A percentile compares a stretch with the other conserved stretches of the same genome.
Conservation (phyloP, 2,797 vertebrate genomes). For the Enteromius paludinosus region DNA sequence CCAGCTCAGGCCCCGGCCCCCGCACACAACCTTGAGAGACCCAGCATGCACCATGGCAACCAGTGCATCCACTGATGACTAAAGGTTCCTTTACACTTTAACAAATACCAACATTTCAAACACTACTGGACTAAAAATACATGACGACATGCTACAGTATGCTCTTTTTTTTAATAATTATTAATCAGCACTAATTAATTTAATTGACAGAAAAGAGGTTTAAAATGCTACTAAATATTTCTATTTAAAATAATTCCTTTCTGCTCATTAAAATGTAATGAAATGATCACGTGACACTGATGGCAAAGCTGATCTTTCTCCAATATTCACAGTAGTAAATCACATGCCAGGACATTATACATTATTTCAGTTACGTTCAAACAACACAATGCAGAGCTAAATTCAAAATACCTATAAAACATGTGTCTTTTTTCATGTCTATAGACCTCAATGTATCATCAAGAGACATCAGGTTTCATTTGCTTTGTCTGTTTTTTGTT, state of each 20-base stretch:
- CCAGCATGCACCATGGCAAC: background rate
- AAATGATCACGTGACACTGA: background rate
- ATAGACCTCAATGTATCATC: too few species aligned
- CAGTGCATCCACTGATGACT: background rate
- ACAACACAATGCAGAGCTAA: background rate
- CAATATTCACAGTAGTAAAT: background rate
- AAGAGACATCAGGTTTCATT: too few species aligned
- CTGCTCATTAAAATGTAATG: background rate
- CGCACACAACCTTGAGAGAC: background rate
- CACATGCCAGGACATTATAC: too few species aligned
- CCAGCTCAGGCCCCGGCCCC: too few species aligned
- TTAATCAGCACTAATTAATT: background rate
- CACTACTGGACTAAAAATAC: background rate
- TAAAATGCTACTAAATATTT: background rate
- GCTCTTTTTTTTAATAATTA: background rate
- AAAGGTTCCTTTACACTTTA: background rate
- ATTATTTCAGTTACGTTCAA: background rate
- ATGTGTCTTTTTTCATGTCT: too few species aligned
- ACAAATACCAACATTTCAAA: conserved; percentile 1
- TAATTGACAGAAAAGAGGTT: background rate
- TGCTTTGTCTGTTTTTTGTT: too few species aligned
- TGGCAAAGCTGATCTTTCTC: too few species aligned
- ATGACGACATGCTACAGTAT: background rate
- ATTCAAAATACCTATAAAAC: background rate
- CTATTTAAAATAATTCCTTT: background rate